phyloP scores from a whole-genome alignment of 2,888 invertebrate genomes.

The Stenichneumon culpator region DNA sequence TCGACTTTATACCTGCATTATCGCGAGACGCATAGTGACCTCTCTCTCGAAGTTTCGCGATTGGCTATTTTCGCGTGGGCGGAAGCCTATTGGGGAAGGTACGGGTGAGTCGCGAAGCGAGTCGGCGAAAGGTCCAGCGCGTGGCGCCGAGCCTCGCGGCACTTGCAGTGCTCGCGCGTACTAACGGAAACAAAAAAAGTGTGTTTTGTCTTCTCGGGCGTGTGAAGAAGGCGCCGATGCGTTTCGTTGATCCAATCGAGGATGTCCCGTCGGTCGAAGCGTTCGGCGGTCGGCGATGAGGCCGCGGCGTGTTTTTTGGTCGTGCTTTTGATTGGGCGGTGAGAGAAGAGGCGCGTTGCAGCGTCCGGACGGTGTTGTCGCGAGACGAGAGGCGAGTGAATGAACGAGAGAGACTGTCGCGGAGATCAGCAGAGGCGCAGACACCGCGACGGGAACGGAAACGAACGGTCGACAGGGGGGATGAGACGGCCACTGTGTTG shows the following conservation, averaged over 20 bases:
- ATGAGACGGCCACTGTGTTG: conserved; percentile 72
- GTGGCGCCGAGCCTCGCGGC: conserved; percentile 42
- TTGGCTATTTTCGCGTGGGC: conserved; percentile 21
- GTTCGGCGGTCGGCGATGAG: not conserved
- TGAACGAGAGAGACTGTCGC: conserved; percentile 71
- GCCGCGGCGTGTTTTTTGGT: not conserved
- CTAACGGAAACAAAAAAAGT: not conserved
- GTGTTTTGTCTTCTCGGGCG: not conserved
- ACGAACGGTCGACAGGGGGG: conserved; percentile 59
- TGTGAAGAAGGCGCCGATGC: not conserved
- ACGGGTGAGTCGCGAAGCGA: not conserved
- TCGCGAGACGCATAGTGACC: not conserved
- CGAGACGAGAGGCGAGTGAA: conserved; percentile 53
- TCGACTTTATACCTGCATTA: not conserved
- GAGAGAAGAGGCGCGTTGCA: too few relatives aligned
- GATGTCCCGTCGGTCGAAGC: conserved; percentile 6
- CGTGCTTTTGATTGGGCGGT: not conserved
- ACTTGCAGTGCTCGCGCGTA: not conserved
- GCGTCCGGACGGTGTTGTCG: conserved; percentile 27
- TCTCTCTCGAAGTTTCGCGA: conserved; percentile 3
- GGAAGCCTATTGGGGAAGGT: conserved; percentile 8
- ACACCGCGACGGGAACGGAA: conserved; percentile 18
- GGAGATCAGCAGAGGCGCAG: conserved; percentile 22
- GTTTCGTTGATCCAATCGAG: not conserved
- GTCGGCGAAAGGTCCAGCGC: conserved; percentile 28